Evolutionary conservation across 2,113 vertebrate species (phyloP), one percentile per base, ranked within the genome.

Genomic region (Oenanthe melanoleuca): DNA sequence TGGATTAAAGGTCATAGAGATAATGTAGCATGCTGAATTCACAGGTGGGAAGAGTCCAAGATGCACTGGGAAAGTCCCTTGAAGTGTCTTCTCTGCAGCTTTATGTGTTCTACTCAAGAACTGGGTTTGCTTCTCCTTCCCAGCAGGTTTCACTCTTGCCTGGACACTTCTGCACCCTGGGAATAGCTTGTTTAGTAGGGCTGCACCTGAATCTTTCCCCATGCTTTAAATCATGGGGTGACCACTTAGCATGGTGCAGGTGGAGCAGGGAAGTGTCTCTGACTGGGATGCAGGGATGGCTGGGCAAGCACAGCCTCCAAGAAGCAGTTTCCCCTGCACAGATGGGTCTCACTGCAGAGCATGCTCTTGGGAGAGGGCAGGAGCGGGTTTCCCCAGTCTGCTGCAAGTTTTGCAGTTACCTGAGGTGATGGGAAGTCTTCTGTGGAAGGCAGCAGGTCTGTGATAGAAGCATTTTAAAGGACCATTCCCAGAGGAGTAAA

Each of bases 1-100:
- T 88, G 82, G 93, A 92, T 83, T 93, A 74, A 93, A 96, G 92
- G 95, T 94, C 92, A 45, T 31, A 64, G 71, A 86, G 95, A 94
- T 78, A 94, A 86, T 47, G 52, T 77, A 71, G 95, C 37, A 4
- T n/a, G 63, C 67, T 94, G 72, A 86, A 92, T 74, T 80, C 64
- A 67, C 50, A 92, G 90, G 69, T 64, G 72, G 55, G 37, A 77
- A 78, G 67, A 75, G 37, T 73, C 56, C 28, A 80, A 66, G 67
- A 86, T 1, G 6, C 31, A 67, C 49, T 56, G 73, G 15, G 38
- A 71, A 93, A 52, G 1, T 82, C 82, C 44, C 75, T 90, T 90
- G 19, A 88, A 64, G 47, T 31, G 42, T 83, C 53, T 88, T 65
- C 50, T 70, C n/a, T 66, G 34, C 50, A 63, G 38, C 26, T 93